Conservation (phyloP, 2,797 vertebrate species). For the Ctenochaetus hawaiiensis region DNA sequence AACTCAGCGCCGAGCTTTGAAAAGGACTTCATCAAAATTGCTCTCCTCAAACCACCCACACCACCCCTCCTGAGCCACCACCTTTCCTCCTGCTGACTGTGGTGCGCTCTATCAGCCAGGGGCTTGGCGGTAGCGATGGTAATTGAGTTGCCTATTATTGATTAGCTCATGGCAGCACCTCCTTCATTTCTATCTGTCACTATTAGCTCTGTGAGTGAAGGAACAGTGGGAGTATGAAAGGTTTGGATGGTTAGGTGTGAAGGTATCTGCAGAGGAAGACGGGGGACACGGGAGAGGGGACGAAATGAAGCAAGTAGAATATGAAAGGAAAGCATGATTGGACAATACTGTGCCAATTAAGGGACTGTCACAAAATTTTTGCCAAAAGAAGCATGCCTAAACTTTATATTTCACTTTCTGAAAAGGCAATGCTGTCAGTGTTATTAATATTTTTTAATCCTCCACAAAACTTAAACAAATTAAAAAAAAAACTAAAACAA, state of each 20-base stretch:
- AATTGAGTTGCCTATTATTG: constrained; percentile 78
- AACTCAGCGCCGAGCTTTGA: constrained; percentile 61
- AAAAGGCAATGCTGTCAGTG: no score
- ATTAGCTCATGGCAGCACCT: constrained; percentile 65
- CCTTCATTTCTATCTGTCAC: constrained; percentile 67
- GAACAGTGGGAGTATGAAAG: constrained; percentile 1
- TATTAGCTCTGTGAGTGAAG: constrained; percentile 46
- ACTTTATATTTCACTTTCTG: no score
- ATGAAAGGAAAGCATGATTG: neutral
- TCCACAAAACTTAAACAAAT: no score
- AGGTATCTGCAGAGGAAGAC: constrained; percentile 8
- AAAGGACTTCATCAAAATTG: constrained; percentile 80
- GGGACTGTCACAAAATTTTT: neutral
- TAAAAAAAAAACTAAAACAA: no score
- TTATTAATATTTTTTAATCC: no score
- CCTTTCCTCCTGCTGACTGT: constrained; percentile 53
- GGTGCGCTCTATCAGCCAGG: constrained; percentile 65
- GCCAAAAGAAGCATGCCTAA: no score
- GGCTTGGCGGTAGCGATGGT: constrained; percentile 57
- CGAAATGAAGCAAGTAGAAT: neutral
- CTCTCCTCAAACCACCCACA: constrained; percentile 35
- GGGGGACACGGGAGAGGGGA: neutral
- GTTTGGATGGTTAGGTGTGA: neutral
- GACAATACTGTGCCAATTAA: neutral
- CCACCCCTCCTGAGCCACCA: constrained; percentile 1